A percentile compares a stretch with the other conserved stretches of the same genome.
phyloP scores from a whole-genome alignment of 2,113 vertebrate genomes.

The Nanorana parkeri region DNA sequence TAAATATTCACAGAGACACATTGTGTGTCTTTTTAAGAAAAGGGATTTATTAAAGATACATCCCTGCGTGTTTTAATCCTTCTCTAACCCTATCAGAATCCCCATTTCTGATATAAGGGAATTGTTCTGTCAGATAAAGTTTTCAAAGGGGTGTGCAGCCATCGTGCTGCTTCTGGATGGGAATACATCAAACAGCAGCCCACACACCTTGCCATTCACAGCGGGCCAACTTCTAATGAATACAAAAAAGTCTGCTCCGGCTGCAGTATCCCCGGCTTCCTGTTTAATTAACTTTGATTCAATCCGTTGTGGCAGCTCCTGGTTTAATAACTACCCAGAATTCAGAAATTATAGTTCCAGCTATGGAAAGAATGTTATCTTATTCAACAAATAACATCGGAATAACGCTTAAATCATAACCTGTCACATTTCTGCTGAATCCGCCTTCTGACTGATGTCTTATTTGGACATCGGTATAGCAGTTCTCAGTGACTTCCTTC shows the following conservation, averaged over 20 bases:
- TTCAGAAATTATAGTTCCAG: neutral
- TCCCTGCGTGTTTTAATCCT: neutral
- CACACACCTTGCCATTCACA: constrained; percentile 29
- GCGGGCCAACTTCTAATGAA: constrained; percentile 10
- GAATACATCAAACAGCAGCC: neutral
- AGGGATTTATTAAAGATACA: too few relatives aligned
- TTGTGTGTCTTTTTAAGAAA: neutral
- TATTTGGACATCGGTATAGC: constrained; percentile 19
- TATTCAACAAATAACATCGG: neutral
- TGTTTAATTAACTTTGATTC: constrained; percentile 10
- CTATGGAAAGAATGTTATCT: constrained; percentile 12
- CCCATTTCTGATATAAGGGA: neutral
- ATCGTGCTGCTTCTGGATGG: neutral
- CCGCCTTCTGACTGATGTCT: neutral
- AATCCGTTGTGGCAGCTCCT: neutral
- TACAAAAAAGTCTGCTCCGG: neutral
- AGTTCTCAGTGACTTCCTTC: neutral
- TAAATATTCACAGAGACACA: too few relatives aligned
- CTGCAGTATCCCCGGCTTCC: neutral
- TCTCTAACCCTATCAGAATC: neutral
- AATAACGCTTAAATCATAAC: neutral
- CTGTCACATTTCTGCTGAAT: constrained; percentile 1
- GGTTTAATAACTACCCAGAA: neutral
- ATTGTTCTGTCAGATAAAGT: neutral
- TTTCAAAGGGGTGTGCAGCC: neutral